Base-by-base conservation (phyloP, 2,888 invertebrate genomes). In the Dryomyza anilis region DNA sequence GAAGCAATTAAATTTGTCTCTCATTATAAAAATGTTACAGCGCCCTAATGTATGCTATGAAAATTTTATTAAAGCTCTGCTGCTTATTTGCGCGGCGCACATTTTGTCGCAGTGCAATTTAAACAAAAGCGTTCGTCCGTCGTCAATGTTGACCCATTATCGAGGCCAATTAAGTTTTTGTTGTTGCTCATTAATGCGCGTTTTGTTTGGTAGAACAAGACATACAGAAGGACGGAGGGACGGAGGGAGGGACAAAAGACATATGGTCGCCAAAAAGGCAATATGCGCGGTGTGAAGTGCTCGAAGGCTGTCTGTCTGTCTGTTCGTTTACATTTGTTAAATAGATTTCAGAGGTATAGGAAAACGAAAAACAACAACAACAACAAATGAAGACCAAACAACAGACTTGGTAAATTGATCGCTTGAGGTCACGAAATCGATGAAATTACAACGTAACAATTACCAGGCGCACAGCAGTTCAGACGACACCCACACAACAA, bases 71-170 rank as follows among this genome's bases (percentile, higher is more conserved):
- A 6, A 12, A 7, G n/a, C 39, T 7, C n/a, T n/a, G 7, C n/a
- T n/a, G 39, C 39, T n/a, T 6, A 5, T n/a, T 14, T n/a, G n/a
- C 39, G 7, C 7, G 7, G 12, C 4, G 2, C 50, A 2, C 3
- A 50, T 16, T 55, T 33, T 21, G n/a, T 33, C 14, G 4, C 36
- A 55, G 55, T 36, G 36, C 23, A 23, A 30, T 36, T 36, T 7
- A 46, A 58, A 21, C 46, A 46, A 58, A 58, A 58, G 46, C 58
- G 16, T n/a, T n/a, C n/a, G n/a, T n/a, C n/a, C n/a, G n/a, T n/a
- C n/a, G n/a, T 46, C 57, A 46, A 58, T 58, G 58, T 58, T 58
- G 58, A 46, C 46, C 30, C 58, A 58, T 58, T 58, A 58, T 27
- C 8, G 46, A 58, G 46, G 58, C 30, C 58, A 58, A 58, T 46